A percentile compares a stretch with the other conserved stretches of the same genome.
phyloP scores from a whole-genome alignment of 2,113 vertebrate species.

The Barbus barbus region DNA sequence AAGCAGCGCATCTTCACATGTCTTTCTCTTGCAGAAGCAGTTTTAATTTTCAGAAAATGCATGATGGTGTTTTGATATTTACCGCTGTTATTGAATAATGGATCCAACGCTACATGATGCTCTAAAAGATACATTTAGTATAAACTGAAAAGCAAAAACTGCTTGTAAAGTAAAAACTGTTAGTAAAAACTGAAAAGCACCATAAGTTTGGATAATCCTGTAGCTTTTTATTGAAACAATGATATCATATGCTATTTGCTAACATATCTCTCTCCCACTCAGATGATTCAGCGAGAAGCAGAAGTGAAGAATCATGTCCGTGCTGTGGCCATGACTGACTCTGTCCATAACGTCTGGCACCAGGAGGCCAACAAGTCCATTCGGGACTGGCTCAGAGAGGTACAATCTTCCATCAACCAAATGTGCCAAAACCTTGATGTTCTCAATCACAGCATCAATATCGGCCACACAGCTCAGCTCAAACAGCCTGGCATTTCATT shows the following conservation, averaged over 20 bases:
- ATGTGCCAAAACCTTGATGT: not conserved
- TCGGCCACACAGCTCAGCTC: conserved; percentile 20
- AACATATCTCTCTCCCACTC: conserved; percentile 45
- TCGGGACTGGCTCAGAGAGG: conserved; percentile 97
- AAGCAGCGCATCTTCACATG: not conserved
- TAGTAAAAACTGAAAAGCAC: not conserved
- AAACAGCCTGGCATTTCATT: conserved; percentile 43
- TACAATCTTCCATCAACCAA: conserved; percentile 62
- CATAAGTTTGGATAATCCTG: not conserved
- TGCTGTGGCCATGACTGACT: conserved; percentile 95
- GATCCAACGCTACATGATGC: not conserved
- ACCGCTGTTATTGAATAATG: not conserved
- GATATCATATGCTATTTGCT: not conserved
- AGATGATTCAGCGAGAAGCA: conserved; percentile 96
- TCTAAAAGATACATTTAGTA: not conserved
- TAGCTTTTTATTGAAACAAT: conserved; percentile 3
- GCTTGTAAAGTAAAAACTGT: too few species aligned
- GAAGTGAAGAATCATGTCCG: conserved; percentile 91
- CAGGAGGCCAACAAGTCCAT: conserved; percentile 92
- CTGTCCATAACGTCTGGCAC: conserved; percentile 96
- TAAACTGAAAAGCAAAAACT: not conserved
- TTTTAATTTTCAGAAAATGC: not conserved
- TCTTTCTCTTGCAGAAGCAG: not conserved
- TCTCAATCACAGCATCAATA: conserved; percentile 23
- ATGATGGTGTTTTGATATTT: not conserved